phyloP scores from a whole-genome alignment of 2,113 vertebrate genomes.

The Cromileptes altivelis region DNA sequence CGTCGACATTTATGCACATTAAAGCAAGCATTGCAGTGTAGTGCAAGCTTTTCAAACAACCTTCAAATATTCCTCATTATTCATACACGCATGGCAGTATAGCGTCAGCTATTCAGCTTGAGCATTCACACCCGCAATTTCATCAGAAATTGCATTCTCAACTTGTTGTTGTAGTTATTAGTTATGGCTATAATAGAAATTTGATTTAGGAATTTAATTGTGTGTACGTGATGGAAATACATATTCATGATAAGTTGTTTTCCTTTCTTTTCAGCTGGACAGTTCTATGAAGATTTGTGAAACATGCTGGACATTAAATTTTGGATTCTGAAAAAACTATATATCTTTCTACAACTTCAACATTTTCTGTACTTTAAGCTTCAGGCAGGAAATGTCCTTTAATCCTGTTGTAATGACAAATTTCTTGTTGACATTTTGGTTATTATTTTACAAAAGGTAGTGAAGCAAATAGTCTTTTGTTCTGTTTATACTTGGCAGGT shows the following conservation, averaged over 20 bases:
- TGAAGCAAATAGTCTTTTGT: background rate
- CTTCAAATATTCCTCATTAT: too few relatives aligned
- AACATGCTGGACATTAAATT: conserved; percentile 20
- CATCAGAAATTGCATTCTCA: too few relatives aligned
- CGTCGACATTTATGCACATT: too few relatives aligned
- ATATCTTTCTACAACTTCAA: conserved; percentile 7
- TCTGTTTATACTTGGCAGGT: conserved; percentile 29
- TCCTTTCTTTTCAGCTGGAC: conserved; percentile 69
- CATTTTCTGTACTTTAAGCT: conserved; percentile 38
- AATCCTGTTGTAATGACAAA: conserved; percentile 3
- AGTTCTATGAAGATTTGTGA: conserved; percentile 76
- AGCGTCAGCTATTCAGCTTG: too few relatives aligned
- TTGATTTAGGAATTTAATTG: background rate
- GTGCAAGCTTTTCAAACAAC: too few relatives aligned
- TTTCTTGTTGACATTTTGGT: background rate
- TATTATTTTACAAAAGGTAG: conserved; percentile 10
- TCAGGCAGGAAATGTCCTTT: conserved; percentile 17
- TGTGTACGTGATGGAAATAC: background rate
- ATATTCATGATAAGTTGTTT: background rate
- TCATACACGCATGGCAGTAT: too few relatives aligned
- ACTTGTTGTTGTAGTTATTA: too few relatives aligned
- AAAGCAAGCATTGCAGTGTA: too few relatives aligned
- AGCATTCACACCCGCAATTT: too few relatives aligned
- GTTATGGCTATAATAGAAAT: background rate
- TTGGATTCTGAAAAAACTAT: conserved; percentile 10